Base-by-base conservation (phyloP, 2,888 invertebrate genomes). In the Zygogramma bicolorata region DNA sequence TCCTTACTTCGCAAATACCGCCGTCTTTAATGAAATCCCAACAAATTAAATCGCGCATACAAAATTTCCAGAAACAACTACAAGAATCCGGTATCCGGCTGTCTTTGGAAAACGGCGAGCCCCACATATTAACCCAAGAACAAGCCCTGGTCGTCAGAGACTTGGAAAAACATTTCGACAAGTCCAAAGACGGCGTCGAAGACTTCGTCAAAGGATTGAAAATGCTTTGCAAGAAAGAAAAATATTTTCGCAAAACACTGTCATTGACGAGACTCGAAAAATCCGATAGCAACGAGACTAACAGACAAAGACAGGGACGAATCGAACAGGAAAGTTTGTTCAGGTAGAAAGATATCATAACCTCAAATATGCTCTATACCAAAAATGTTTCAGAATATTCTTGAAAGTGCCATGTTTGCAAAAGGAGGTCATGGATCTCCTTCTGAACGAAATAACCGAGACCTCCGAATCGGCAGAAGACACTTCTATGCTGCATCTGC, bases 321-420 rank as follows among this genome's bases (percentile, higher is more conserved):
- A 75, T 79, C 34, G 77, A 82, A 71, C 84, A 84, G 73, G 83
- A 84, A 40, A 82, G 82, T 74, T 74, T 84, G 38, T 75, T 84
- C 60, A 77, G 82, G 83, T 83, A 80, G 68, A 46, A n/a, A n/a
- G 13, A 38, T 0, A 1, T 34, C 18, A 34, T 49, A 31, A 57
- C 13, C 13, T 57, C 7, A 20, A 42, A 10, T 13, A 25, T 22
- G 27, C 46, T 46, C n/a, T 20, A 62, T n/a, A 38, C 46, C n/a
- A 46, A 42, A 10, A 8, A 46, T 40, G 13, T 72, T 88, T 91
- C 49, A 91, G 92, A 82, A 89, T 93, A 79, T 87, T 94, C 58
- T 84, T 94, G 2, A 90, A 89, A 86, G 87, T 93, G 1, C 89
- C 90, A 67, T 88, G 88, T 70, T 81, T 93, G 27, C 93, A 93